Base-by-base conservation (phyloP, 30 jellyfish, hydroid and myxozoan species). In the Aurelia coerulea region DNA sequence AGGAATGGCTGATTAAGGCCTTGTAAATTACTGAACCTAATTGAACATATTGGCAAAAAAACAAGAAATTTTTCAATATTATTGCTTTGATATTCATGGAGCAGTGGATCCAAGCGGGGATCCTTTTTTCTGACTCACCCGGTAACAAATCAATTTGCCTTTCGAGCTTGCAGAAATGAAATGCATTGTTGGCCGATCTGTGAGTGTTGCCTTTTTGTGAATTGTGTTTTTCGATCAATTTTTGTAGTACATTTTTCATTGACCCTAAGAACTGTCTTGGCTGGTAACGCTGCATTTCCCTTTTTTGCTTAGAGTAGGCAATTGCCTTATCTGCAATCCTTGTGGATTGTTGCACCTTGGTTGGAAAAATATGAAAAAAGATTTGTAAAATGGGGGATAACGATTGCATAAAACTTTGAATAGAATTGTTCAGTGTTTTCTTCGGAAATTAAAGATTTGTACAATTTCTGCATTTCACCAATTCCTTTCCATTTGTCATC, bases 141-240 rank as follows among this genome's bases (percentile, higher is more conserved):
- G 49, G 49, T 37, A 37, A 66, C 56, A 34, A 56, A 70, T 70
- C 11, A 2, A 70, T 35, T 70, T 8, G 80, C 56, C 37, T 35
- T 70, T 66, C 80, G 29, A 70, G 80, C 80, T 10, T 32, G 62
- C 23, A 70, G 65, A 34, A 70, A 41, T 70, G 80, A 70, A 70
- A 70, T 70, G 34, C 37, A 70, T 70, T 70, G 80, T 41, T 35
- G 80, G 19, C 62, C 80, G 37, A 51, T 41, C 37, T 16, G 78
- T 19, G 78, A 67, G 12, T 67, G 78, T 6, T 67, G 78, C 50
- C 5, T 67, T 33, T 67, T 67, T 2, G 78, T 67, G 35, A 67
- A 67, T 29, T 67, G 78, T 67, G 23, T 67, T 67, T 67, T 67
- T 17, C 51, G 23, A 67, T 67, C 5, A 35, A 67, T 59, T 67